Conservation (phyloP, 2,888 invertebrate species). For the Drosophila acutilabella region DNA sequence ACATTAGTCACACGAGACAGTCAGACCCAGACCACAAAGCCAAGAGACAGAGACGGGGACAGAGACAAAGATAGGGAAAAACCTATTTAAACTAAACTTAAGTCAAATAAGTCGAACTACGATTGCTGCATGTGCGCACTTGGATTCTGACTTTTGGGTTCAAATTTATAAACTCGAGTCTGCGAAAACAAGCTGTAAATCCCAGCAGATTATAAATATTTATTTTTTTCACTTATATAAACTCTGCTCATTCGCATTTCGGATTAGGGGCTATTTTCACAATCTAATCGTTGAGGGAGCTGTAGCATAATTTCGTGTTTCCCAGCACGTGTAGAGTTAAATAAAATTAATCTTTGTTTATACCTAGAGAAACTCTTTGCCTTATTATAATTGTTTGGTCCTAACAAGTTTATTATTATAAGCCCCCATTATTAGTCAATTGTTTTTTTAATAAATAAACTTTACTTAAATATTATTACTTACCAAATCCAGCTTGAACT, state of each 20-base stretch:
- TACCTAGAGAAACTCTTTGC: slow-evolving; percentile 11
- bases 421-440: too few species aligned
- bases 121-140: slow-evolving; percentile 12
- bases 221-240: slow-evolving; percentile 7
- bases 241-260: too few species aligned
- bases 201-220: slow-evolving; percentile 27
- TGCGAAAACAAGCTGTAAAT: slow-evolving; percentile 36
- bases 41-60: not conserved
- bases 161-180: slow-evolving; percentile 16
- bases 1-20: slow-evolving; percentile 56
- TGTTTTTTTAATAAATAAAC: too few species aligned
- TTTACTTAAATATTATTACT: too few species aligned
- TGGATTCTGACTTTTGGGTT: slow-evolving; percentile 17
- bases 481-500: too few species aligned
- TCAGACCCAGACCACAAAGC: not conserved
- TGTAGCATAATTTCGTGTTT: slow-evolving; percentile 30
- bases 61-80: slow-evolving; percentile 11
- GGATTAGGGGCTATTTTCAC: slow-evolving; percentile 38
- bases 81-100: slow-evolving; percentile 18
- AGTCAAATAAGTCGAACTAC: slow-evolving; percentile 1
- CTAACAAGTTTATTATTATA: too few species aligned
- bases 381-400: too few species aligned
- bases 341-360: slow-evolving; percentile 24
- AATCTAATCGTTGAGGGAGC: slow-evolving; percentile 46
- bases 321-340: slow-evolving; percentile 39